Conservation (phyloP, 2,888 invertebrate species). For the Chironomus tentans region DNA sequence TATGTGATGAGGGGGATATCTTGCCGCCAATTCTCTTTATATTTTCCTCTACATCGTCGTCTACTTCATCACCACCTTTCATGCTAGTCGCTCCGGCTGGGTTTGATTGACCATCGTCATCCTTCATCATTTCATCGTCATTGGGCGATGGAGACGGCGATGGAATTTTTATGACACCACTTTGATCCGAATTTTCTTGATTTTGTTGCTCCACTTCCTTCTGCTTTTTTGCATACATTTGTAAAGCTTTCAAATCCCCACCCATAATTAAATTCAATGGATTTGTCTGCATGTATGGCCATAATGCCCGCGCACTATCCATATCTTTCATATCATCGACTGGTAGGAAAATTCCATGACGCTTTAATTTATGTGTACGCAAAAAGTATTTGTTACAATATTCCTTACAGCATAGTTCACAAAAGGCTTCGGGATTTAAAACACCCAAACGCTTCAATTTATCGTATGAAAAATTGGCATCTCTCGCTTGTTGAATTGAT, state of each 20-base stretch:
- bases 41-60: conserved; percentile 3
- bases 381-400: conserved; percentile 91
- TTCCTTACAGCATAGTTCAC: conserved; percentile 86
- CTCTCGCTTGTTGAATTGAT: conserved; percentile 56
- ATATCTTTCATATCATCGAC: conserved; percentile 49
- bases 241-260: conserved; percentile 30
- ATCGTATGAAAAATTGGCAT: conserved; percentile 62
- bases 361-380: conserved; percentile 82
- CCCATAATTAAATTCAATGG: conserved; percentile 67
- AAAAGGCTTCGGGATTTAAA: conserved; percentile 80
- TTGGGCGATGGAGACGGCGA: conserved; percentile 31
- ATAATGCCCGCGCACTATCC: conserved; percentile 30
- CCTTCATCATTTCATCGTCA: conserved; percentile 27
- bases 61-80: conserved; percentile 30
- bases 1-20: not conserved
- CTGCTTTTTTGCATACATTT: conserved; percentile 27
- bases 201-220: conserved; percentile 33
- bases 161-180: conserved; percentile 32
- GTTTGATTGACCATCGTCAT: conserved; percentile 28
- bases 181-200: conserved; percentile 33
- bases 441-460: conserved; percentile 69
- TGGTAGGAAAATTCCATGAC: conserved; percentile 72
- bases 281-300: conserved; percentile 55
- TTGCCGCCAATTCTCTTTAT: conserved; percentile 25
- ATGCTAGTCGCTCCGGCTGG: too few relatives aligned